phyloP scores from a whole-genome alignment of 2,888 invertebrate genomes.

The Cryptocephalus primarius region DNA sequence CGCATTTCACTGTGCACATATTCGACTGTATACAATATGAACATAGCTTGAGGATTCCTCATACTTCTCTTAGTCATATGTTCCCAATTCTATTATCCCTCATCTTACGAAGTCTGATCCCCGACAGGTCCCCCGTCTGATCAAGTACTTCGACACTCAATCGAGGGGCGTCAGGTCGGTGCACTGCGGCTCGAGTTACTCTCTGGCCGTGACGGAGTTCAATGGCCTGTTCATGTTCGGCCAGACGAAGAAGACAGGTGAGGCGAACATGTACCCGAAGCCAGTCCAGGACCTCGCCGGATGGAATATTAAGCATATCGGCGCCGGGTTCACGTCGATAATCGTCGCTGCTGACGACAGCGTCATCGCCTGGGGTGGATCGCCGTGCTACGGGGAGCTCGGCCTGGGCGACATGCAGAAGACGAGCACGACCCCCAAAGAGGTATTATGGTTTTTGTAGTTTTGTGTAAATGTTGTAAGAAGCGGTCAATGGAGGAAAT shows the following conservation, averaged over 20 bases:
- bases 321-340: slow-evolving; percentile 72
- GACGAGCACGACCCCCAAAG: slow-evolving; percentile 83
- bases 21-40: too few species aligned
- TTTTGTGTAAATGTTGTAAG: slow-evolving; percentile 29
- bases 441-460: slow-evolving; percentile 39
- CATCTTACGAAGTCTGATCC: too few species aligned
- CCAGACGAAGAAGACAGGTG: slow-evolving; percentile 84
- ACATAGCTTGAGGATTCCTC: too few species aligned
- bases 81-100: too few species aligned
- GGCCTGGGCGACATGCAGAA: slow-evolving; percentile 75
- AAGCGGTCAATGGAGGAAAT: not conserved
- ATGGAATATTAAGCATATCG: slow-evolving; percentile 81
- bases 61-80: too few species aligned
- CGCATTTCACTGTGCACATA: too few species aligned
- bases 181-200: slow-evolving; percentile 77
- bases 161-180: slow-evolving; percentile 73
- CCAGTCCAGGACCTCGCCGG: slow-evolving; percentile 89
- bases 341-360: slow-evolving; percentile 85
- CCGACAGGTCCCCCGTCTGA: slow-evolving; percentile 48
- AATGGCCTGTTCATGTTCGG: slow-evolving; percentile 77
- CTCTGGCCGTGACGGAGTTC: slow-evolving; percentile 70
- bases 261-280: slow-evolving; percentile 95
- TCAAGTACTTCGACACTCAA: slow-evolving; percentile 81
- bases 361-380: slow-evolving; percentile 87
- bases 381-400: slow-evolving; percentile 88